These are phyloP conservation scores for Petromus typicus DNA, from an alignment of 2,113 vertebrate genomes.

Conservation along the genomic window DNA sequence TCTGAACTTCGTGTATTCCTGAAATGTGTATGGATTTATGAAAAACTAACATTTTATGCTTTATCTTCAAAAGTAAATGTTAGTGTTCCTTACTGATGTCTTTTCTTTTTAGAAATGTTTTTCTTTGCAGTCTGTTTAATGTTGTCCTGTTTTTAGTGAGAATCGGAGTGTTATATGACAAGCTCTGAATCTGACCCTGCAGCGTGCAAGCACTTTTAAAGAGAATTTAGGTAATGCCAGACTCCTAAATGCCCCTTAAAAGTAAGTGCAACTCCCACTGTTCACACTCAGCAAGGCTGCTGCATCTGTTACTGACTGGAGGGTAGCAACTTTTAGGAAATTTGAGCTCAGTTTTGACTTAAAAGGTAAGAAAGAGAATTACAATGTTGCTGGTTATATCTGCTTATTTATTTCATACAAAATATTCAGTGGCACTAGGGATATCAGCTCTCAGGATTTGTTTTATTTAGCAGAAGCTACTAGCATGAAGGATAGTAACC, in stretches of 20 bases:
- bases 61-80: constrained; percentile 80
- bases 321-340: constrained; percentile 66
- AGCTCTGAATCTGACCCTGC: constrained; percentile 74
- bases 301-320: constrained; percentile 71
- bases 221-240: constrained; percentile 77
- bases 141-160: constrained; percentile 77
- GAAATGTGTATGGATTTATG: constrained; percentile 77
- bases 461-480: constrained; percentile 72
- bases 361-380: constrained; percentile 67
- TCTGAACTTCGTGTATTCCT: constrained; percentile 79
- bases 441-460: constrained; percentile 58
- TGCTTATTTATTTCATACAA: constrained; percentile 64
- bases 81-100: constrained; percentile 76
- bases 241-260: constrained; percentile 74
- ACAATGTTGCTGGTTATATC: constrained; percentile 59
- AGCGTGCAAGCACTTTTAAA: constrained; percentile 79
- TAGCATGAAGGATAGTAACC: constrained; percentile 73
- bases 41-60: constrained; percentile 81
- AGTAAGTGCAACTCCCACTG: constrained; percentile 77
- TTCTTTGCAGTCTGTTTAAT: constrained; percentile 77
- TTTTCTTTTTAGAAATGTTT: constrained; percentile 78
- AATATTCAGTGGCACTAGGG: constrained; percentile 51
- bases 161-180: constrained; percentile 74
- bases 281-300: constrained; percentile 70
- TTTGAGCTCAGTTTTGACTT: constrained; percentile 74